Percentiles rank a stretch among this genome's conserved stretches.
phyloP scores from a whole-genome alignment of 2,113 vertebrate species.

The Rhynchomys soricoides region DNA sequence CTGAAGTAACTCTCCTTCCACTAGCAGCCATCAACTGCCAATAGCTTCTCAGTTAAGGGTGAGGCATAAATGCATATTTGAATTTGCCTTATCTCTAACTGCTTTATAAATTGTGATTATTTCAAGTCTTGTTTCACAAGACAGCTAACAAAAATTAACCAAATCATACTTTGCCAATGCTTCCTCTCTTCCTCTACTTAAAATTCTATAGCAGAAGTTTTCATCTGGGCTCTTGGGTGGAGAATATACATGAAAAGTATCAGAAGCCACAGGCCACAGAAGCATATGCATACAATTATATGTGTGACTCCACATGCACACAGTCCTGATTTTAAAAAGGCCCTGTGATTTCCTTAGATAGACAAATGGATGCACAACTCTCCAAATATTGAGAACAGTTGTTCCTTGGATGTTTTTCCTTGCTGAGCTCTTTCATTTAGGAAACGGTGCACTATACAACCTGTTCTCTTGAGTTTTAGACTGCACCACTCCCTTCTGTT shows the following conservation, averaged over 20 bases:
- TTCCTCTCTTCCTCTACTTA: background rate
- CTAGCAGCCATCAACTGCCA: background rate
- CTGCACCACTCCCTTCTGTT: background rate
- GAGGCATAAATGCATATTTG: background rate
- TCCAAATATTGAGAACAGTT: background rate
- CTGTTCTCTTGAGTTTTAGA: background rate
- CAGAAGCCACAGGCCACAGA: background rate
- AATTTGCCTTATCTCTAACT: background rate
- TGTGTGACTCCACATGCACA: background rate
- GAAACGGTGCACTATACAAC: background rate
- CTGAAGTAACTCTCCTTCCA: too few relatives aligned
- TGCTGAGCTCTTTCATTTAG: background rate
- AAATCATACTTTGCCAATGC: background rate
- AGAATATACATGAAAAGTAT: background rate
- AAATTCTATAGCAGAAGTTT: conserved; percentile 25
- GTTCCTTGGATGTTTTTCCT: background rate
- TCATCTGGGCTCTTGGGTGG: background rate
- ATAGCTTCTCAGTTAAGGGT: background rate
- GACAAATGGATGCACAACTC: background rate
- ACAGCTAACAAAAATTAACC: background rate
- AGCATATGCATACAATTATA: background rate
- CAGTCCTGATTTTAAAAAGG: background rate
- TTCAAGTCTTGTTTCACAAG: background rate
- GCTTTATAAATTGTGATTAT: background rate
- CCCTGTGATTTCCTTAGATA: background rate